Percentiles rank a stretch among this genome's conserved stretches.
phyloP scores from a whole-genome alignment of 2,888 invertebrate species.

The Eretmocerus hayati region DNA sequence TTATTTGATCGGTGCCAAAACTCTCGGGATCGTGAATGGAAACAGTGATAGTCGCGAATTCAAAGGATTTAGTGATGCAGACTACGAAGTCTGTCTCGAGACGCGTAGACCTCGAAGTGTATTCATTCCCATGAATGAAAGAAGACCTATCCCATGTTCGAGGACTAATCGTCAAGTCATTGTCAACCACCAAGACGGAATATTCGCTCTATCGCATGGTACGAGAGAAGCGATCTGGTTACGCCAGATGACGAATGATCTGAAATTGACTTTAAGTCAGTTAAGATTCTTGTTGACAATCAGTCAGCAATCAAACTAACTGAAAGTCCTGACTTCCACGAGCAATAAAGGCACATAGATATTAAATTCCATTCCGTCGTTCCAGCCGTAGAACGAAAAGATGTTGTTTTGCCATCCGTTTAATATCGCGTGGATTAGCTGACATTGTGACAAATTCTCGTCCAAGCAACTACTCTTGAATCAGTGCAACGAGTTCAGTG shows the following conservation, averaged over 20 bases:
- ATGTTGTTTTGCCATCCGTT: conserved; percentile 9
- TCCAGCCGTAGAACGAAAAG: conserved; percentile 1
- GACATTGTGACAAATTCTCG: conserved; percentile 21
- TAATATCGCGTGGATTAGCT: conserved; percentile 10
- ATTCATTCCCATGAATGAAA: background rate
- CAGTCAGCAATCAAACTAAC: conserved; percentile 18
- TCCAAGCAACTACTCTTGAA: background rate
- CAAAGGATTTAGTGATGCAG: background rate
- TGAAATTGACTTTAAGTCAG: background rate
- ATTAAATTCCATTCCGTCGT: conserved; percentile 13
- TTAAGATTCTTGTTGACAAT: background rate
- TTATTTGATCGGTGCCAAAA: background rate
- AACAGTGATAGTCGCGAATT: background rate
- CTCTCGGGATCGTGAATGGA: conserved; percentile 1
- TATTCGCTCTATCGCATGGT: conserved; percentile 22
- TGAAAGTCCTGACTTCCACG: conserved; percentile 16
- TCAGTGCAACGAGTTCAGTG: background rate
- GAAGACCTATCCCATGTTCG: background rate
- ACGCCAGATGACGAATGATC: background rate
- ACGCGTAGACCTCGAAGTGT: background rate
- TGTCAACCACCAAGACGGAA: conserved; percentile 24
- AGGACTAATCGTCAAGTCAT: conserved; percentile 15
- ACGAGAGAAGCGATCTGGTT: conserved; percentile 19
- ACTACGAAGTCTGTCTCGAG: background rate
- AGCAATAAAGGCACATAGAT: conserved; percentile 18